Conservation (phyloP, 2,888 invertebrate species). For the Pyrocoelia pectoralis region DNA sequence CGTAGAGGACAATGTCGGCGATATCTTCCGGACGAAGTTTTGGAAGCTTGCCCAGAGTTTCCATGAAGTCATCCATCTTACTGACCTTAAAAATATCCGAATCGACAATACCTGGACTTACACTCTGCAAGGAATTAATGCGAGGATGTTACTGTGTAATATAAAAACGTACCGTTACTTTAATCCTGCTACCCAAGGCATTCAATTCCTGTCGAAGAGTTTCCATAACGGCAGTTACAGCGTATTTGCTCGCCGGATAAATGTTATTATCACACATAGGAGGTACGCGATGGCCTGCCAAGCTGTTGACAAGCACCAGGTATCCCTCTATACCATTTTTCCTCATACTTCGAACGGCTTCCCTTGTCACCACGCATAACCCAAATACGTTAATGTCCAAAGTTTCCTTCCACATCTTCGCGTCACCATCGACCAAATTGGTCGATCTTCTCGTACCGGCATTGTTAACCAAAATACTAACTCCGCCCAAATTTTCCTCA, state of each 20-base stretch:
- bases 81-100: neutral
- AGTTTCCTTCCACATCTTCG: slow-evolving; percentile 37
- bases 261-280: neutral
- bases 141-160: too few species aligned
- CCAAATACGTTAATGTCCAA: slow-evolving; percentile 5
- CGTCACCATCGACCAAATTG: slow-evolving; percentile 40
- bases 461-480: slow-evolving; percentile 44
- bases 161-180: neutral
- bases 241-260: neutral
- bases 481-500: slow-evolving; percentile 38
- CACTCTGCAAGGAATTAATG: neutral
- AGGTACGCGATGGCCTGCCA: neutral
- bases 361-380: neutral
- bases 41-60: neutral
- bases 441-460: slow-evolving; percentile 39
- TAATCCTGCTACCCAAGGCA: neutral
- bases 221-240: neutral
- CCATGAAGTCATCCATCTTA: neutral
- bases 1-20: slow-evolving; percentile 47
- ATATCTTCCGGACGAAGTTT: slow-evolving; percentile 41
- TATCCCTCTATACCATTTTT: neutral
- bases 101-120: slow-evolving; percentile 4
- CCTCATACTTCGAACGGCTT: neutral
- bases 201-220: slow-evolving; percentile 5
- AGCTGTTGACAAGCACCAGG: neutral